Conservation (phyloP, 2,113 vertebrate genomes). For the Ramphastos sulfuratus region DNA sequence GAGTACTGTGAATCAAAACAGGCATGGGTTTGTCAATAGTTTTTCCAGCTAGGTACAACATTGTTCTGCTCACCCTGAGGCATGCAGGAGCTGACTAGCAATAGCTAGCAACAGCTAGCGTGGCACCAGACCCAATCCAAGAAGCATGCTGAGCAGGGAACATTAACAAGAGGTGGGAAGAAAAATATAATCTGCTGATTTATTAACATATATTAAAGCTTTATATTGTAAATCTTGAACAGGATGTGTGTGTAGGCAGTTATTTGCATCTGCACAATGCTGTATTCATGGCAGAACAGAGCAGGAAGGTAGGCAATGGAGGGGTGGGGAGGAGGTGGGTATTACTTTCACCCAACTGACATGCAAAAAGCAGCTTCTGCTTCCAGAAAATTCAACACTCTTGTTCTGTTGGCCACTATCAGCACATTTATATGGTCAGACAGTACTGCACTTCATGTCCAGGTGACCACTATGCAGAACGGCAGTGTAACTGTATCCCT, state of each 20-base stretch:
- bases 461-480: not conserved
- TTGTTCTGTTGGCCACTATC: not conserved
- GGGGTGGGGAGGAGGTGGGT: not conserved
- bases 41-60: not conserved
- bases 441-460: not conserved
- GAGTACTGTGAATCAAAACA: not conserved
- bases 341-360: not conserved
- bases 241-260: slow-evolving; percentile 46
- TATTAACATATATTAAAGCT: slow-evolving; percentile 33
- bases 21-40: not conserved
- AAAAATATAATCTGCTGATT: not conserved
- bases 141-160: not conserved
- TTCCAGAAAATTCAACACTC: not conserved
- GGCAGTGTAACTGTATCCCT: not conserved
- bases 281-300: not conserved
- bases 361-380: not conserved
- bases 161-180: not conserved
- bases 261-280: slow-evolving; percentile 28
- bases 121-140: not conserved
- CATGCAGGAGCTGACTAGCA: not conserved
- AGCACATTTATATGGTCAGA: not conserved
- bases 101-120: not conserved
- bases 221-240: not conserved
- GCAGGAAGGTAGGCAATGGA: not conserved
- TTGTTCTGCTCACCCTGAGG: not conserved